Evolutionary conservation across 1,140 invertebrate genomes (phyloP), one percentile per base, ranked within the genome.

Genomic region (Pachypsylla venusta): DNA sequence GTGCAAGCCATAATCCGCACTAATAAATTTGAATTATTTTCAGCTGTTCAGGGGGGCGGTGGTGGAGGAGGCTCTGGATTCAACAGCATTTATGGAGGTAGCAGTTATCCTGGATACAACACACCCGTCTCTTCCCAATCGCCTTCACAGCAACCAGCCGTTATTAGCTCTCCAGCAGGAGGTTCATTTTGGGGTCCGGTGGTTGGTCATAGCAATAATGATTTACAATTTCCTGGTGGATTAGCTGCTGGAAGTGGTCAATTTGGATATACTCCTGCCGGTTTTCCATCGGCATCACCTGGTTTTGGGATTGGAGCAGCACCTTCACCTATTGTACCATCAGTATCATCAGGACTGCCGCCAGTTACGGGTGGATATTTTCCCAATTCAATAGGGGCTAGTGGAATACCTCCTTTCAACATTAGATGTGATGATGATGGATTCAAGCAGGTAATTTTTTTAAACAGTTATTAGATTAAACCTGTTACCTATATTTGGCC

Each of bases 371-470:
- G 24, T 10, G 25, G 25, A 12, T 56, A 25, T 14, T 56, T 56
- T 56, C 30, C 30, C 12, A 59, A 48, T 20, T 27, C 39, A 22
- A 42, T 40, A n/a, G 57, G 28, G 4, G 48, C 22, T 26, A 59
- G 40, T n/a, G 48, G 39, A 10, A 40, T 48, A n/a, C 39, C 42
- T 25, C 72, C 72, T 1, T 70, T 54, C 73, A 62, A 66, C 10
- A 64, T 80, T 1, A 72, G 81, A 40, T 89, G 87, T 68, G 86
- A 89, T 64, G 84, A 87, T 35, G 86, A 88, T 62, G 83, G 79
- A 66, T 89, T 88, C 66, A 83, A 84, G 68, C 86, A 88, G 63
- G 69, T 70, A 58, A 60, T n/a, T n/a, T n/a, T n/a, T n/a, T n/a
- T n/a, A n/a, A n/a, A n/a, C n/a, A n/a, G n/a, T n/a, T n/a, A n/a